These are phyloP conservation scores for Cottus gobio DNA, from an alignment of 2,113 vertebrate species.

Conservation along the genomic window DNA sequence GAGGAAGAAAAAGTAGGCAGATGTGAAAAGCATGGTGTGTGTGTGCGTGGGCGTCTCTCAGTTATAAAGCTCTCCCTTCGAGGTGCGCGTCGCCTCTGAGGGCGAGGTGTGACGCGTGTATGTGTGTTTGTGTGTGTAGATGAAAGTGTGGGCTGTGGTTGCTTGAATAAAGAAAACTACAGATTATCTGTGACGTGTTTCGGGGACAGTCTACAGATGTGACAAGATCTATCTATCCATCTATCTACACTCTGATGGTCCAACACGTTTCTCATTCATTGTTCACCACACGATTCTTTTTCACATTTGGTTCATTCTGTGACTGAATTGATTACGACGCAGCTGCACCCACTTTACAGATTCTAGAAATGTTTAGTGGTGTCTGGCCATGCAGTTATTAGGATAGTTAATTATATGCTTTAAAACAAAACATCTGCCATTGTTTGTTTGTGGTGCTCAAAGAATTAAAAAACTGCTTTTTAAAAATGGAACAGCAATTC, in stretches of 20 bases:
- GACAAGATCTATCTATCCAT: background rate
- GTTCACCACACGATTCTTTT: background rate
- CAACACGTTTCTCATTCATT: background rate
- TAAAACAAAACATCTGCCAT: background rate
- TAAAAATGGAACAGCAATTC: too few species aligned
- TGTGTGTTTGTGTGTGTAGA: constrained; percentile 32
- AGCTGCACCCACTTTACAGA: background rate
- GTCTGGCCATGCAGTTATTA: background rate
- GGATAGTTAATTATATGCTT: background rate
- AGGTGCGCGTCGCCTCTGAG: constrained; percentile 40
- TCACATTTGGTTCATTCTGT: background rate
- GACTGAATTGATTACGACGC: background rate
- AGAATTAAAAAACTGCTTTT: too few species aligned
- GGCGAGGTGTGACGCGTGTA: constrained; percentile 46
- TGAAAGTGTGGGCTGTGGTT: constrained; percentile 44
- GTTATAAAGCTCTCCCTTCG: constrained; percentile 22
- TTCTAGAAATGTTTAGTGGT: background rate
- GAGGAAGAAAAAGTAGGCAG: constrained; percentile 69
- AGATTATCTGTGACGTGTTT: constrained; percentile 46
- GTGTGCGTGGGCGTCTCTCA: constrained; percentile 48
- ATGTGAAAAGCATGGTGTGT: constrained; percentile 66
- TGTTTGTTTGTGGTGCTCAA: background rate
- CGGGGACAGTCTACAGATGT: constrained; percentile 36
- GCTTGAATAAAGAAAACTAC: background rate
- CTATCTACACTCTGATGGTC: background rate